Percentiles rank a stretch among this genome's conserved stretches.
Conservation (phyloP, 1,140 invertebrate genomes). For the Drosophila nasuta region DNA sequence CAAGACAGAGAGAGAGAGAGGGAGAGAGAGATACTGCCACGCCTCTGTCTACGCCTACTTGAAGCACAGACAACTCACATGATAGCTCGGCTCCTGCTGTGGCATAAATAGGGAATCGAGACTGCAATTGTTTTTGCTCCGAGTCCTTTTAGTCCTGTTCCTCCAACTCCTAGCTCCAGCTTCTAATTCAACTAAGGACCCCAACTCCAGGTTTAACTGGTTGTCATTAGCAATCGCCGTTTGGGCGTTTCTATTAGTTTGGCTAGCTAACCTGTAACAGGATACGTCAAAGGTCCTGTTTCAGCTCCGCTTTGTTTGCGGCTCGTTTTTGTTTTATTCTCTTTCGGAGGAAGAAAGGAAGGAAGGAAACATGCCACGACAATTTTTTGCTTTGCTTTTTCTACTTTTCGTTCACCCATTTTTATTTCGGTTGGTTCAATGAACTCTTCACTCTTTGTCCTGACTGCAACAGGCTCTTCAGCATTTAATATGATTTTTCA, state of each 20-base stretch:
- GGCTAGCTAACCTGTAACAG: slow-evolving; percentile 21
- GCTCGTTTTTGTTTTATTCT: slow-evolving; percentile 23
- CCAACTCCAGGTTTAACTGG: slow-evolving; percentile 12
- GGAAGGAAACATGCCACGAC: slow-evolving; percentile 55
- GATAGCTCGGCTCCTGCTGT: neutral
- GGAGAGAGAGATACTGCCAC: neutral
- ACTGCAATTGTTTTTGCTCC: no score
- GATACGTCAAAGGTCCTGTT: slow-evolving; percentile 12
- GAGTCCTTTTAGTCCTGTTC: neutral
- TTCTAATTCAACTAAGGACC: neutral
- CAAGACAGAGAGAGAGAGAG: neutral
- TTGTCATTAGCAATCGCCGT: slow-evolving; percentile 70
- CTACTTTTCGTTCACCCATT: neutral
- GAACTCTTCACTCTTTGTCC: slow-evolving; percentile 56
- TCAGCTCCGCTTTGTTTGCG: slow-evolving; percentile 28
- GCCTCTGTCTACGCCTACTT: slow-evolving; percentile 1
- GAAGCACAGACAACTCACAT: neutral
- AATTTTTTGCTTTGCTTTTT: slow-evolving; percentile 50
- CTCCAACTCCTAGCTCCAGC: neutral
- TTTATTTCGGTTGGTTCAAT: slow-evolving; percentile 69
- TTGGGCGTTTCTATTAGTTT: slow-evolving; percentile 43
- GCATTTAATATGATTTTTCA: slow-evolving; percentile 70
- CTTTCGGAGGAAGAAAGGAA: neutral
- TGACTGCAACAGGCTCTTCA: no score
- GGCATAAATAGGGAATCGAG: no score